Evolutionary conservation across 2,113 vertebrate species (phyloP).

Genomic region (Microtus pennsylvanicus): DNA sequence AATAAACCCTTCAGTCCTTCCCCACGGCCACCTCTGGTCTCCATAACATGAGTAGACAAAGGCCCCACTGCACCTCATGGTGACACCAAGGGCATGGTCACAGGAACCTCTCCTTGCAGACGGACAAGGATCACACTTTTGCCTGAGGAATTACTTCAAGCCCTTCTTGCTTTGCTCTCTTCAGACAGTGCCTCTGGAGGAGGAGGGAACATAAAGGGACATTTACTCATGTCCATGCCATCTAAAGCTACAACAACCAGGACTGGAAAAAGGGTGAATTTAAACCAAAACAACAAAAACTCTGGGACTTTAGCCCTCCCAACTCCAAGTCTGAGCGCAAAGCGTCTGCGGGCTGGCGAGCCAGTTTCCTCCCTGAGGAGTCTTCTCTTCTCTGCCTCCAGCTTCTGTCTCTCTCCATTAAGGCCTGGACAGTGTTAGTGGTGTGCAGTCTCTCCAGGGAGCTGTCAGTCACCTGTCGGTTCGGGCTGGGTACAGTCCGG

Average conservation of each 20-base stretch:
- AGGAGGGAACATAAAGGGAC: constrained; percentile 61
- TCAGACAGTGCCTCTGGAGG: neutral
- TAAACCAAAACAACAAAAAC: constrained; percentile 38
- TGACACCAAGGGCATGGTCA: neutral
- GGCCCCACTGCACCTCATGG: neutral
- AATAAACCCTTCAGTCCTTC: neutral
- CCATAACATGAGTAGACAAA: accelerated
- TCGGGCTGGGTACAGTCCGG: neutral
- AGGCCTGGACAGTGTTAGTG: constrained; percentile 67
- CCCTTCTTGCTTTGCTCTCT: neutral
- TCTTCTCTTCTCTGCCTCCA: constrained; percentile 11
- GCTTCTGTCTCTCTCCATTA: constrained; percentile 53
- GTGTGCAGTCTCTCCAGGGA: neutral
- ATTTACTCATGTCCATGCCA: constrained; percentile 69
- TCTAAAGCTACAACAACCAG: constrained; percentile 60
- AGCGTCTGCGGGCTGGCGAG: constrained; percentile 52
- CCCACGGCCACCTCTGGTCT: neutral
- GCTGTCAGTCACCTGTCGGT: constrained; percentile 76
- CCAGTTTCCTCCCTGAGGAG: constrained; percentile 74
- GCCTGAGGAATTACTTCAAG: neutral
- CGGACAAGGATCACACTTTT: accelerated
- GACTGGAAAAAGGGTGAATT: neutral
- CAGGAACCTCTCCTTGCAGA: neutral
- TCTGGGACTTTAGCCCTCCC: constrained; percentile 3
- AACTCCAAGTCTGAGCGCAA: constrained; percentile 44